A percentile compares a stretch with the other conserved stretches of the same genome.
These are phyloP conservation scores for Netelia inedita DNA, from an alignment of 2,888 invertebrate genomes.

Conservation along the genomic window DNA sequence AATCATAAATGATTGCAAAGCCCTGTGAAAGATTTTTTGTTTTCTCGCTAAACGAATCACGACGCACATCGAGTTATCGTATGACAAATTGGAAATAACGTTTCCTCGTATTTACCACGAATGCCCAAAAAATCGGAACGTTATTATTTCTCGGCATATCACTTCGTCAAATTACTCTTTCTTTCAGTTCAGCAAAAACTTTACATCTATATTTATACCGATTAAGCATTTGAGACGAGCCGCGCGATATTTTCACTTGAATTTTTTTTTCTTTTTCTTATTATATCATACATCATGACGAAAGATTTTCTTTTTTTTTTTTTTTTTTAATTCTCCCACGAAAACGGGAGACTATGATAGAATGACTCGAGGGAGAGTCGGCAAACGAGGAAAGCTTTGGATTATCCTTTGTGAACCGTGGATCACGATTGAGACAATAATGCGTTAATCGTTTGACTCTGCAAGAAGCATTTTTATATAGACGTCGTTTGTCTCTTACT, in stretches of 20 bases:
- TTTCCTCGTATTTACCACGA: slow-evolving; percentile 23
- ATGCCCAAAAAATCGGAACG: slow-evolving; percentile 51
- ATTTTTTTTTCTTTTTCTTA: slow-evolving; percentile 22
- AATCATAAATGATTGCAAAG: slow-evolving; percentile 50
- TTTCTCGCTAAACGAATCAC: slow-evolving; percentile 30
- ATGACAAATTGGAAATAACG: slow-evolving; percentile 4
- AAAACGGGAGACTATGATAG: slow-evolving; percentile 35
- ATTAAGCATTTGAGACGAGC: slow-evolving; percentile 66
- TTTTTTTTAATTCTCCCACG: slow-evolving; percentile 5
- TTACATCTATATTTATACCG: slow-evolving; percentile 62
- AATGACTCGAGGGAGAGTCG: slow-evolving; percentile 42
- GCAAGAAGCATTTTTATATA: slow-evolving; percentile 55
- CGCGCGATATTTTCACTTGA: slow-evolving; percentile 39
- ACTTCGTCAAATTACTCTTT: slow-evolving; percentile 44
- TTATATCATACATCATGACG: slow-evolving; percentile 57
- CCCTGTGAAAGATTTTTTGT: slow-evolving; percentile 31
- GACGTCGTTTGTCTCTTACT: slow-evolving; percentile 14
- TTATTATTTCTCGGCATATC: slow-evolving; percentile 32
- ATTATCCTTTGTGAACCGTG: slow-evolving; percentile 18
- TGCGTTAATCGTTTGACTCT: slow-evolving; percentile 29
- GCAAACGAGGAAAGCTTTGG: slow-evolving; percentile 47
- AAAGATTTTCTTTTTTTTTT: slow-evolving; percentile 1
- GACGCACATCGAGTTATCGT: slow-evolving; percentile 13
- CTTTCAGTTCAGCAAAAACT: slow-evolving; percentile 50
- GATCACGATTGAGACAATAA: slow-evolving; percentile 36